phyloP scores from a whole-genome alignment of 2,888 invertebrate species.

The Drosophila suboccidentalis region DNA sequence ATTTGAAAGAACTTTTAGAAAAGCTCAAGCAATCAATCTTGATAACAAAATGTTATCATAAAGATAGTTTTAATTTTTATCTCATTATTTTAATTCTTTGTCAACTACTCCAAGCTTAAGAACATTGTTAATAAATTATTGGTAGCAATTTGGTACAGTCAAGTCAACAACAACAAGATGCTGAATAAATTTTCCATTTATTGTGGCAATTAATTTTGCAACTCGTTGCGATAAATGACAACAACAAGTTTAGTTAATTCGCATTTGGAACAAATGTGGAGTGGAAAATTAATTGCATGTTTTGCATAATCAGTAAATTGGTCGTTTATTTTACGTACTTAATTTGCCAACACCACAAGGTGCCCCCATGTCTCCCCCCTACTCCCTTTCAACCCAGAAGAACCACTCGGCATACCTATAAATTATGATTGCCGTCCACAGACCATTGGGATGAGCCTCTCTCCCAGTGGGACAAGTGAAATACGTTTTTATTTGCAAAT shows the following conservation, averaged over 20 bases:
- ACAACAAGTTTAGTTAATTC: conserved; percentile 49
- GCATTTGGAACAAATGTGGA: conserved; percentile 53
- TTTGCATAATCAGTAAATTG: conserved; percentile 83
- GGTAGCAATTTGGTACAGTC: conserved; percentile 5
- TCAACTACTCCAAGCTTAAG: not conserved
- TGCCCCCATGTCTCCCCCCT: conserved; percentile 8
- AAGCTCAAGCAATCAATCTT: not conserved
- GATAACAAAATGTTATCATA: not conserved
- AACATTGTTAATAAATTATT: conserved; percentile 43
- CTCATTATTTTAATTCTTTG: not conserved
- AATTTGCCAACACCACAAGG: conserved; percentile 66
- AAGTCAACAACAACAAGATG: conserved; percentile 35
- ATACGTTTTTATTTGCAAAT: conserved; percentile 78
- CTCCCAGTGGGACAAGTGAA: conserved; percentile 53
- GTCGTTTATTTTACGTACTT: conserved; percentile 80
- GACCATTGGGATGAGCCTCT: conserved; percentile 20
- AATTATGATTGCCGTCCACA: conserved; percentile 63
- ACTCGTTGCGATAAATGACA: conserved; percentile 61
- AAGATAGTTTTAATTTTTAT: not conserved
- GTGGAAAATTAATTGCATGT: conserved; percentile 82
- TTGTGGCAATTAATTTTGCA: conserved; percentile 69
- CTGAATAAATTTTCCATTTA: conserved; percentile 63
- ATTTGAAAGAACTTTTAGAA: not conserved
- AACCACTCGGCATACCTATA: conserved; percentile 53
- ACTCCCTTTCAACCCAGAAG: not conserved